Percentiles rank a stretch among this genome's conserved stretches.
These are phyloP conservation scores for Orestias chungarensis DNA, from an alignment of 2,797 vertebrate genomes.

Conservation along the genomic window DNA sequence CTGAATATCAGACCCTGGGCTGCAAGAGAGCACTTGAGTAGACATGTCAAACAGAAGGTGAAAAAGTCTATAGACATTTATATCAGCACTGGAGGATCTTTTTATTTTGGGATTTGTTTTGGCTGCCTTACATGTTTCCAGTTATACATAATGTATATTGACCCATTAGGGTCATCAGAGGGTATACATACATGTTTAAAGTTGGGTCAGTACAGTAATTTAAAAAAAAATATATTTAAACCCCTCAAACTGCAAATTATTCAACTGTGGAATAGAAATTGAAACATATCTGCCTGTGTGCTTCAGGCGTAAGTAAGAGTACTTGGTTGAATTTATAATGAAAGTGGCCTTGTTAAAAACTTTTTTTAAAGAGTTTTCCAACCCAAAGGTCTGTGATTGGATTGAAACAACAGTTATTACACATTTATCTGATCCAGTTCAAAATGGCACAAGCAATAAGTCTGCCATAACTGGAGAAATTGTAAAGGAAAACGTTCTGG, in stretches of 20 bases:
- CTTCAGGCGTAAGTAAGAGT: conserved; percentile 4
- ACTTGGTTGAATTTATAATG: conserved; percentile 15
- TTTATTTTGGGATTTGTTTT: conserved; percentile 45
- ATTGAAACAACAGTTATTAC: conserved; percentile 68
- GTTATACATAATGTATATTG: neutral
- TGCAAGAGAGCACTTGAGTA: conserved; percentile 69
- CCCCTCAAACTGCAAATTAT: neutral
- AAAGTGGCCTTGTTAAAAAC: conserved; percentile 5
- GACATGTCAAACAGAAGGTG: conserved; percentile 77
- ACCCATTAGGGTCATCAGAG: conserved; percentile 9
- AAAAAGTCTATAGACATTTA: conserved; percentile 24
- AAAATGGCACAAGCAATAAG: conserved; percentile 47
- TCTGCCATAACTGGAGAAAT: conserved; percentile 49
- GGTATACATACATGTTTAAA: conserved; percentile 2
- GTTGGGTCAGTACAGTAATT: conserved; percentile 18
- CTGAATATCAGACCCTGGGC: conserved; percentile 81
- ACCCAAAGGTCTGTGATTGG: conserved; percentile 40
- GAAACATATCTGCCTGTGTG: conserved; percentile 23
- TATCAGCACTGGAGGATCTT: conserved; percentile 47
- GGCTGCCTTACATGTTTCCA: neutral
- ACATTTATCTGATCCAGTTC: conserved; percentile 74
- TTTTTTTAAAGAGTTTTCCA: neutral
- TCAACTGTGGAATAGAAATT: conserved; percentile 20
- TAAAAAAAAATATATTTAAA: neutral
- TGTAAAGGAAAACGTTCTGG: conserved; percentile 64